These are phyloP conservation scores for Pimpla rufipes DNA, from an alignment of 2,888 invertebrate species.

Conservation along the genomic window DNA sequence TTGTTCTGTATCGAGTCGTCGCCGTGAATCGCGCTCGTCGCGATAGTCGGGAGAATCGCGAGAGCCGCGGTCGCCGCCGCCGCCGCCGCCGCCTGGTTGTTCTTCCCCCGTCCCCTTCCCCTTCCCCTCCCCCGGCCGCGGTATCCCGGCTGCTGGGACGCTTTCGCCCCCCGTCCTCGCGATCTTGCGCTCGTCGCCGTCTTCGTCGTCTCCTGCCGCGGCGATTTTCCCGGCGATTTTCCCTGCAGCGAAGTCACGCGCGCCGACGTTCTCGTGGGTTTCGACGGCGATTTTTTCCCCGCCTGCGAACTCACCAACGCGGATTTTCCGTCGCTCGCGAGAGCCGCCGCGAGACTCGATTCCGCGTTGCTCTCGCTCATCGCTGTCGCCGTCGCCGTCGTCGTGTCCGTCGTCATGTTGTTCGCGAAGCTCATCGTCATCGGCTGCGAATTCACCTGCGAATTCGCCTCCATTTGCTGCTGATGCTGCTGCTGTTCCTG, in stretches of 20 bases:
- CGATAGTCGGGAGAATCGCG: constrained; percentile 70
- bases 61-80: constrained; percentile 63
- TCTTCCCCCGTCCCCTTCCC: constrained; percentile 85
- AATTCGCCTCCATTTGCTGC: too few relatives aligned
- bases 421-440: constrained; percentile 66
- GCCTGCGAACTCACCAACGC: constrained; percentile 73
- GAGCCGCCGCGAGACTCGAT: background rate
- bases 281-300: constrained; percentile 87
- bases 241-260: constrained; percentile 88
- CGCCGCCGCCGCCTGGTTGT: constrained; percentile 62
- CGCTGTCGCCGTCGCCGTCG: too few relatives aligned
- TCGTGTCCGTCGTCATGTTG: constrained; percentile 57
- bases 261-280: constrained; percentile 88
- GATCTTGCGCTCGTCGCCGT: constrained; percentile 83
- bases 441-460: constrained; percentile 53
- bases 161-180: constrained; percentile 85
- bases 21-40: constrained; percentile 84
- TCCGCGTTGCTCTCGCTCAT: constrained; percentile 43
- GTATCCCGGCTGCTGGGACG: constrained; percentile 78
- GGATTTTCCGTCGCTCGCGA: constrained; percentile 37
- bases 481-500: constrained; percentile 67
- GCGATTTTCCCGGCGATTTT: constrained; percentile 90
- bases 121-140: constrained; percentile 82
- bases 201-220: constrained; percentile 78
- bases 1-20: constrained; percentile 92